phyloP scores from a whole-genome alignment of 2,113 vertebrate species.

The Ia io region DNA sequence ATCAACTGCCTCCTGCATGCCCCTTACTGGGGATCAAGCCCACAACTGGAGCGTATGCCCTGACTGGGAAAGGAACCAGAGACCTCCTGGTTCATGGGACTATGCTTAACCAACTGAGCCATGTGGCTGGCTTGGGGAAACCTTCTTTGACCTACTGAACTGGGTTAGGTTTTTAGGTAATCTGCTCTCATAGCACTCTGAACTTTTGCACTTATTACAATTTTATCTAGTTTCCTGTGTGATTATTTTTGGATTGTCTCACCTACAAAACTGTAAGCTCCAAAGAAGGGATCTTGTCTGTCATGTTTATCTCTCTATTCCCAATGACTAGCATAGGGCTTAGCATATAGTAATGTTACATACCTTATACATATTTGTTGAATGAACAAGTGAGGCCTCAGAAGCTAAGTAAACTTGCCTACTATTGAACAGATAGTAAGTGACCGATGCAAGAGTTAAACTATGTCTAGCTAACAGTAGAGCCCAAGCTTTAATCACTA shows the following conservation, averaged over 20 bases:
- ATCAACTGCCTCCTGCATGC: too few species aligned
- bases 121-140: neutral
- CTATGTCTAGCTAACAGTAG: neutral
- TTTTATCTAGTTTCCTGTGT: neutral
- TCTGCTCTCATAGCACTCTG: neutral
- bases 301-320: neutral
- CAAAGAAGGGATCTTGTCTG: neutral
- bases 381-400: neutral
- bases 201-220: neutral
- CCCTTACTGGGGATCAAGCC: too few species aligned
- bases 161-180: neutral
- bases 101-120: too few species aligned
- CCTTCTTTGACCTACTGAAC: neutral
- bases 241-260: constrained; percentile 4
- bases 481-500: neutral
- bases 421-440: neutral
- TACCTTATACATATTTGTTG: neutral
- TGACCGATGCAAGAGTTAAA: neutral
- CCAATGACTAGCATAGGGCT: neutral
- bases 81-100: too few species aligned
- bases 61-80: too few species aligned
- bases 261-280: constrained; percentile 13
- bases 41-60: too few species aligned
- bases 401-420: constrained; percentile 1
- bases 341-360: neutral